A percentile compares a stretch with the other conserved stretches of the same genome.
phyloP scores from a whole-genome alignment of 2,888 invertebrate genomes.

The Petrophora chlorosata region DNA sequence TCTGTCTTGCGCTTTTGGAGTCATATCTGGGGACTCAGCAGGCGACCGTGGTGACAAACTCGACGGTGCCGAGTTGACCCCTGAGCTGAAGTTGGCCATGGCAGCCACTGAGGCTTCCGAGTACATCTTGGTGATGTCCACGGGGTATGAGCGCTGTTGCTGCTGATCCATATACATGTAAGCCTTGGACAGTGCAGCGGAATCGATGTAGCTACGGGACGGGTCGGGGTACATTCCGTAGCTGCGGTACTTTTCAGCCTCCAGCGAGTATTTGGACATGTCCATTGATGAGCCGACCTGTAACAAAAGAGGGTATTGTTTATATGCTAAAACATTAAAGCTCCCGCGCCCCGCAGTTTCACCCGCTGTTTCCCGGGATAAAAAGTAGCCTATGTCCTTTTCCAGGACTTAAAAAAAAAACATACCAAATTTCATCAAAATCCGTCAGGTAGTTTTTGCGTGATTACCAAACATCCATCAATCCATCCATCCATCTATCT shows the following conservation, averaged over 20 bases:
- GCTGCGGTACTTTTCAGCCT: constrained; percentile 89
- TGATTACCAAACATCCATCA: too few species aligned
- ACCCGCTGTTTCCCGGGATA: too few species aligned
- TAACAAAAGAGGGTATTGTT: constrained; percentile 54
- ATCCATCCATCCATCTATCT: too few species aligned
- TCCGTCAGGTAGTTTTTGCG: too few species aligned
- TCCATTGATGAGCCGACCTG: constrained; percentile 91
- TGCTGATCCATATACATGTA: constrained; percentile 90
- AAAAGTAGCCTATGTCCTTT: too few species aligned
- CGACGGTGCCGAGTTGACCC: constrained; percentile 72
- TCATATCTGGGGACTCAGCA: constrained; percentile 83
- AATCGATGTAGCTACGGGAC: constrained; percentile 88
- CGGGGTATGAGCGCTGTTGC: constrained; percentile 80
- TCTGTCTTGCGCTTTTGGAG: constrained; percentile 76
- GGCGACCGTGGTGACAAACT: constrained; percentile 75
- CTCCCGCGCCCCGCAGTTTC: too few species aligned
- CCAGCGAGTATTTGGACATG: constrained; percentile 90
- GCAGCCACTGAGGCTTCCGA: constrained; percentile 85
- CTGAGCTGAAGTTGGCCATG: constrained; percentile 80
- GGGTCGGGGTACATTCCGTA: constrained; percentile 91
- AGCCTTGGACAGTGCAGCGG: constrained; percentile 88
- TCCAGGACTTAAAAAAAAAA: too few species aligned
- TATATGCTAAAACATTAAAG: not conserved
- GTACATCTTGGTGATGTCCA: constrained; percentile 88
- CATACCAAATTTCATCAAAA: too few species aligned